These are phyloP conservation scores for Tyto alba DNA, from an alignment of 2,113 vertebrate genomes.

Conservation along the genomic window DNA sequence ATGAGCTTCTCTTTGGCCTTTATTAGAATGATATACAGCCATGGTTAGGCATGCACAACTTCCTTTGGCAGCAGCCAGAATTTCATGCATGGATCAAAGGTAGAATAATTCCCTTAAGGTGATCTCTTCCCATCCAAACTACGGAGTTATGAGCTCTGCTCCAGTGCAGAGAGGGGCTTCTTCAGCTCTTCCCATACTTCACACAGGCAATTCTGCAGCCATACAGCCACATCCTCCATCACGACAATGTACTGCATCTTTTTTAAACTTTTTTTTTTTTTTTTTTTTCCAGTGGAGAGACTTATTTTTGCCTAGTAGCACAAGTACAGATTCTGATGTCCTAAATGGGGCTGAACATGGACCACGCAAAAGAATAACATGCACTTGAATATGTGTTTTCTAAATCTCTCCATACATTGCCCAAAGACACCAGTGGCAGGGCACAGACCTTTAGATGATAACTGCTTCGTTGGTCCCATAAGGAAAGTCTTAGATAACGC, in stretches of 20 bases:
- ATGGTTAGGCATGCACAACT: not conserved
- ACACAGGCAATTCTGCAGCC: not conserved
- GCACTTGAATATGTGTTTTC: not conserved
- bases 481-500: not conserved
- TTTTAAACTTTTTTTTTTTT: not conserved
- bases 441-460: not conserved
- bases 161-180: not conserved
- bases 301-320: not conserved
- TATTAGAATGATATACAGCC: constrained; percentile 9
- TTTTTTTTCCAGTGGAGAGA: not conserved
- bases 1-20: constrained; percentile 32
- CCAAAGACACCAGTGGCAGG: not conserved
- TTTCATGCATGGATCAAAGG: not conserved
- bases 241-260: rapidly evolving
- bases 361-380: not conserved
- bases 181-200: not conserved
- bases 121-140: not conserved
- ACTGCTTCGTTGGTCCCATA: rapidly evolving
- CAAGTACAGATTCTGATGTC: not conserved
- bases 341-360: not conserved
- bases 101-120: not conserved
- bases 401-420: not conserved
- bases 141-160: not conserved
- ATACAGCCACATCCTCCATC: not conserved
- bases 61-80: constrained; percentile 20